Evolutionary conservation across 2,888 invertebrate species (phyloP), one percentile per base, ranked within the genome.

Genomic region (Apamea monoglypha): DNA sequence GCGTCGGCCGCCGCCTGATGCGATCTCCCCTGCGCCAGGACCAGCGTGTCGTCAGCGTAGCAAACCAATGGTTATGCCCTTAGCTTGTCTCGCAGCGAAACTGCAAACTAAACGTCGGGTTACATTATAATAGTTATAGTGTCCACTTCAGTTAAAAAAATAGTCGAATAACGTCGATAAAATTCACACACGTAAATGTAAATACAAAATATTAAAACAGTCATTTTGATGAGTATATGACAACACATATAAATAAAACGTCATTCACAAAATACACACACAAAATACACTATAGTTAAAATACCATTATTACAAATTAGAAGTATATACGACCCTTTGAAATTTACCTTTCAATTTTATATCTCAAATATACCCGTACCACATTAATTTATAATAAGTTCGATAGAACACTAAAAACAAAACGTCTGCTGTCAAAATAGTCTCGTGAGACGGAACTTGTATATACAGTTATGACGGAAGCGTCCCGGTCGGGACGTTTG

Each of bases 391-490:
- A 76, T 64, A 76, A 83, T 68, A 78, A 70, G 16, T 71, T 76
- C 73, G n/a, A 32, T 50, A 50, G 70, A 72, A 81, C 59, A 73
- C 32, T 66, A 78, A 83, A 79, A 81, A 81, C 79, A 74, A 56
- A 67, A 72, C 44, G 53, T 75, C n/a, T n/a, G 64, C 64, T 69
- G 69, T 59, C 83, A 80, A 56, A 14, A 80, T 61, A 61, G 69
- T 81, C 83, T 77, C 80, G 29, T 21, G 84, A 74, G 80, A 77
- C 69, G 75, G 80, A 83, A 87, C 81, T 83, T 63, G 44, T 74
- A 70, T 75, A 85, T 79, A 82, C 82, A 80, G 76, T 82, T 82
- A 85, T 83, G 87, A 83, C 78, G 66, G 77, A 80, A 88, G 64
- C 56, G 32, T 56, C 44, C 50, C 82, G 40, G 59, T 25, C 29